Evolutionary conservation across 2,888 invertebrate species (phyloP), one percentile per base, ranked within the genome.

Genomic region (Cantharis lateralis): DNA sequence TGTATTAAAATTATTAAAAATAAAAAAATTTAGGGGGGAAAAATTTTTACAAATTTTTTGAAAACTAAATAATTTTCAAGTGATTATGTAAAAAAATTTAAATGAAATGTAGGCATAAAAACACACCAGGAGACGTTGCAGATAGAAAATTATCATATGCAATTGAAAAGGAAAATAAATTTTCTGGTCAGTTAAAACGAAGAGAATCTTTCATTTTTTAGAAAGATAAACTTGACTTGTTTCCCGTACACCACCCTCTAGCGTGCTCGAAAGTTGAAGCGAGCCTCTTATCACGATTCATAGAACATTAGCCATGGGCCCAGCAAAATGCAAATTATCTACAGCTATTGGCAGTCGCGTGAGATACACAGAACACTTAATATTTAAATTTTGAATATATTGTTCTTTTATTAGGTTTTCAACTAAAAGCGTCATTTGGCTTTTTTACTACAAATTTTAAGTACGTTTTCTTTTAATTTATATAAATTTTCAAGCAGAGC

Each of bases 291-390:
- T 87, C 87, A 84, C 86, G 84, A 86, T 87, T 87, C 86, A 86
- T 87, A 86, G 86, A 85, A 87, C 86, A 87, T 87, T 86, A 87
- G 85, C 86, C 86, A 85, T 85, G 85, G 84, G 85, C 85, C 85
- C 83, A 83, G 84, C 83, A 86, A 86, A 86, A 87, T 87, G 86
- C 85, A 87, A 87, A 87, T 87, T 86, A 86, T 85, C 82, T 82
- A 80, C 81, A 83, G 83, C 83, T 85, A 85, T 86, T 86, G 85
- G 85, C 85, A 85, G 79, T 83, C 82, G 84, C 84, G 84, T 84
- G 84, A 81, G 79, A 85, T 84, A 83, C 76, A 75, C 78, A 72
- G 70, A 68, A 72, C 78, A 78, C 78, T 78, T 75, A 48, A 78
- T 70, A 68, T 71, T 75, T 72, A 75, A 75, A 75, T 75, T 74